Evolutionary conservation across 2,797 vertebrate species (phyloP), one percentile per base, ranked within the genome.

Genomic region (Syngnathus acus): DNA sequence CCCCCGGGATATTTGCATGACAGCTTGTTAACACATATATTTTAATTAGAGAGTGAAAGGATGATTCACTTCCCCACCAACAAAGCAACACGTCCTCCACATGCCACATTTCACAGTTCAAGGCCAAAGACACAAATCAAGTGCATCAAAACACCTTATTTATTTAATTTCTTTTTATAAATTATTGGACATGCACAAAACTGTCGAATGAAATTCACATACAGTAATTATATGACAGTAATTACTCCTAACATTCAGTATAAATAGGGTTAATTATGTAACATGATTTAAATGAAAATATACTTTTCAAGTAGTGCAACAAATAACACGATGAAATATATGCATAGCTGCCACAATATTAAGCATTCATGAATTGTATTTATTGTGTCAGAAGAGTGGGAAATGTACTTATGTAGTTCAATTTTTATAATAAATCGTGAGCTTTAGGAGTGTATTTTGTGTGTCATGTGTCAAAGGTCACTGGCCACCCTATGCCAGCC

Each of bases 101-200:
- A 67, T 64, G 69, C 78, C 84, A 85, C 77, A 79, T 57, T 78
- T 87, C 78, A 86, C 74, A 80, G 78, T 77, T 85, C 78, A 85
- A 82, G 68, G 60, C 72, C 62, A 66, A 21, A 57, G 4, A 65
- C 59, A 47, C 32, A 57, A 40, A 75, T 67, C 60, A 69, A 73
- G 61, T 68, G 64, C 69, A 69, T 74, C 68, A 58, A 64, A 73
- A 60, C n/a, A 39, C 26, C 42, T 72, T 38, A 58, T 37, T 39
- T 26, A 51, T 9, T 43, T 23, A 0, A 45, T 6, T 13, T 16
- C 7, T 17, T 6, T 17, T 7, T 43, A 47, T 16, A 47, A 8
- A 8, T 62, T 4, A 62, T 8, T 8, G 5, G 16, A 38, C 14
- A 16, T 37, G 26, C 54, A 14, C 6, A 16, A 57, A 32, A 57